These are phyloP conservation scores for Osmoderma eremita DNA, from an alignment of 2,888 invertebrate genomes.

Conservation along the genomic window DNA sequence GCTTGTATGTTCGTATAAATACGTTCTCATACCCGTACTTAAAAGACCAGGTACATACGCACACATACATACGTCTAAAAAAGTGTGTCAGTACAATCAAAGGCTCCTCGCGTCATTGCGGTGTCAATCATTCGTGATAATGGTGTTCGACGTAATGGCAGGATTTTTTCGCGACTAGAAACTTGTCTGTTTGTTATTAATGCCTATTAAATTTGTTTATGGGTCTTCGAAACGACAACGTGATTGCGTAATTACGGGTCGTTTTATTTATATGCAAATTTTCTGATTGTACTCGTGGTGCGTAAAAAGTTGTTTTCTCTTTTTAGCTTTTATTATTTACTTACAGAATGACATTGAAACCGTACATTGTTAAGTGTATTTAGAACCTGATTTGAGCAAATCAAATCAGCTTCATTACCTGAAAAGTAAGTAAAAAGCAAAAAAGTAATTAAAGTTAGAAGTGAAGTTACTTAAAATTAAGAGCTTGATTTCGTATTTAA, in stretches of 20 bases:
- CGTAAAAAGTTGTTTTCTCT: conserved; percentile 28
- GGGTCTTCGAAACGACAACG: conserved; percentile 36
- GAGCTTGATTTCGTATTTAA: too few species aligned
- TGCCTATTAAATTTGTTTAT: conserved; percentile 42
- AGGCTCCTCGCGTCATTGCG: conserved; percentile 38
- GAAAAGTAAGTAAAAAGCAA: too few species aligned
- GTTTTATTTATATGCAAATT: conserved; percentile 41
- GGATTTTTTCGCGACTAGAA: conserved; percentile 39
- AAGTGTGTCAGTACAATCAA: conserved; percentile 44
- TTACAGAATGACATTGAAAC: conserved; percentile 10
- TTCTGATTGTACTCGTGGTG: conserved; percentile 11
- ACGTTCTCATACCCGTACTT: conserved; percentile 1
- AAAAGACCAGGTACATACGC: neutral
- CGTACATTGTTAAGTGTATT: too few species aligned
- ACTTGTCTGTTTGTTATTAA: conserved; percentile 39
- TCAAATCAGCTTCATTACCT: too few species aligned
- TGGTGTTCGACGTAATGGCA: conserved; percentile 21
- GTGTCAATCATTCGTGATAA: conserved; percentile 45
- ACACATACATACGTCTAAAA: neutral
- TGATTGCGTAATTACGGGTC: conserved; percentile 42
- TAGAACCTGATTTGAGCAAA: too few species aligned
- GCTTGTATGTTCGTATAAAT: neutral
- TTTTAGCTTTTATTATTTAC: conserved; percentile 23
- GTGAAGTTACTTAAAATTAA: too few species aligned
- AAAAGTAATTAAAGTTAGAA: too few species aligned